Evolutionary conservation across 2,113 vertebrate genomes (phyloP).

Genomic region (Solea senegalensis): DNA sequence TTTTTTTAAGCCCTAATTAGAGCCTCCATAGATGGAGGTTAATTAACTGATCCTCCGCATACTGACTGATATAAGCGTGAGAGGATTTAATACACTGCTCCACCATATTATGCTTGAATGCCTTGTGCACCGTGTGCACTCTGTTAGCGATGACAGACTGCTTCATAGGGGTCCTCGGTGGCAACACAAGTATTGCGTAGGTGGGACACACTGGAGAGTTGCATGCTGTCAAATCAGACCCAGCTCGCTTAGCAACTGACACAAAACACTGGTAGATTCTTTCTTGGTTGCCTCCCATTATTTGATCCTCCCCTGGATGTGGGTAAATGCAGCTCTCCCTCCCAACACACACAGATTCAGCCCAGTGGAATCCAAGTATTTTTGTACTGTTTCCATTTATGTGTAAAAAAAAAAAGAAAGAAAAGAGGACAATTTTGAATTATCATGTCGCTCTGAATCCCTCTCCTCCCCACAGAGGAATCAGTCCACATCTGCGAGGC

Average conservation of each 20-base stretch:
- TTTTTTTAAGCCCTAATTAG: slow-evolving; percentile 37
- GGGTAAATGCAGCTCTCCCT: slow-evolving; percentile 8
- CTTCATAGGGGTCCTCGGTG: slow-evolving; percentile 27
- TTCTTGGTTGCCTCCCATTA: slow-evolving; percentile 29
- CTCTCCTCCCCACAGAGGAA: not conserved
- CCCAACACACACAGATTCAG: not conserved
- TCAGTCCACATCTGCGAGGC: slow-evolving; percentile 5
- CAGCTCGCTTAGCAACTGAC: slow-evolving; percentile 72
- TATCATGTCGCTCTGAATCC: slow-evolving; percentile 12
- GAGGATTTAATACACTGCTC: not conserved
- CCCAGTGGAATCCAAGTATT: not conserved
- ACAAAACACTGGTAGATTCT: slow-evolving; percentile 50
- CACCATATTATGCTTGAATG: not conserved
- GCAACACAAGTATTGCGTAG: slow-evolving; percentile 33
- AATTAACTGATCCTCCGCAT: slow-evolving; percentile 45
- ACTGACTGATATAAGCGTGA: not conserved
- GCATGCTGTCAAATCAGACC: slow-evolving; percentile 56
- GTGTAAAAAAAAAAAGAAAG: not conserved
- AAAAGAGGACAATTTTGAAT: not conserved
- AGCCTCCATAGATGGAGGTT: slow-evolving; percentile 46
- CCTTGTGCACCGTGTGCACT: not conserved
- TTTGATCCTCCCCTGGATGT: slow-evolving; percentile 48
- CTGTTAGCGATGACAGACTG: slow-evolving; percentile 11
- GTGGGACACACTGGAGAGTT: slow-evolving; percentile 44
- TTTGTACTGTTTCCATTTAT: not conserved